Base-by-base conservation (phyloP, 2,797 vertebrate genomes). In the Coreius guichenoti region DNA sequence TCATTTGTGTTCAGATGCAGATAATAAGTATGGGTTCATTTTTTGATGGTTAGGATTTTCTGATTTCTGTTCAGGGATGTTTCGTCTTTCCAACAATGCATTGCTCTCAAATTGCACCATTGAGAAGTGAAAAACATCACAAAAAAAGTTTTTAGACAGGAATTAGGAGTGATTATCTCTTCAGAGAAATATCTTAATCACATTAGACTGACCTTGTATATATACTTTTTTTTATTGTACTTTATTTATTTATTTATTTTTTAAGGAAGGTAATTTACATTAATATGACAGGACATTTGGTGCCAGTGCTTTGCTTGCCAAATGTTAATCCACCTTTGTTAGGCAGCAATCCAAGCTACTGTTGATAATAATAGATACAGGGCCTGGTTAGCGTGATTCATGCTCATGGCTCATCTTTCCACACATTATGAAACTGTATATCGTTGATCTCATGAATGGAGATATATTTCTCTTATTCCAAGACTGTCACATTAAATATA, bases 321-420 rank as follows among this genome's bases (percentile, higher is more conserved):
- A 90, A 89, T 90, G 83, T 84, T 88, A 89, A 89, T 87, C 87
- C 80, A 86, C 83, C 79, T 87, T 70, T 68, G 72, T 77, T 89
- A 75, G 87, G 82, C 70, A 76, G n/a, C 54, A 82, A 74, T 90
- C 87, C 86, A 88, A 82, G 83, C 67, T 85, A 86, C 88, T 88
- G 86, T 82, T 86, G 83, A 87, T 88, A 88, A 90, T 86, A 87
- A 87, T 87, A 88, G 84, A 84, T 78, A 70, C 75, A 56, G 39
- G 80, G 70, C 73, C 69, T 86, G 80, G 56, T 86, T 86, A 86
- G 54, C 82, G 31, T 73, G 78, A 86, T 85, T 70, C 31, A 73
- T 70, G 77, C 79, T 61, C 36, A 78, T 86, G 49, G 21, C 67
- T 78, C 70, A 61, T 65, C 31, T 74, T 89, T 58, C 69, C 36